phyloP scores from a whole-genome alignment of 2,113 vertebrate genomes.

The Psilopsiagon aymara region DNA sequence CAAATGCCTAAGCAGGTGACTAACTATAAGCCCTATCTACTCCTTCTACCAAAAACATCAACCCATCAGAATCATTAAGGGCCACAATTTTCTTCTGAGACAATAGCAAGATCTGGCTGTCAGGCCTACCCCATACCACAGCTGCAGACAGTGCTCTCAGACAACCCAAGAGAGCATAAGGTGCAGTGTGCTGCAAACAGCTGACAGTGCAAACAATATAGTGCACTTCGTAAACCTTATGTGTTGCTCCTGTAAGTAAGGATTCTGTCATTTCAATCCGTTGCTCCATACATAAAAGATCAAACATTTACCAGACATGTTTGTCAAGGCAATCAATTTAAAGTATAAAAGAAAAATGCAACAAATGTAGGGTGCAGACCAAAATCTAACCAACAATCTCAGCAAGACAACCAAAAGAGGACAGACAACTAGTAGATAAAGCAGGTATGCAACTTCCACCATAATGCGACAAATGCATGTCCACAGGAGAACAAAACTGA shows the following conservation, averaged over 20 bases:
- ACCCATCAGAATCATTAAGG: neutral
- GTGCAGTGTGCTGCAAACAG: neutral
- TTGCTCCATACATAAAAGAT: neutral
- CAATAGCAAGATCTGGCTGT: neutral
- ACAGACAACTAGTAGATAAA: neutral
- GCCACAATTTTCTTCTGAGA: neutral
- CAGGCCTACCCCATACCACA: neutral
- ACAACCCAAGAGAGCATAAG: neutral
- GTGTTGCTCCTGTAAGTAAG: neutral
- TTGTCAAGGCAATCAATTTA: neutral
- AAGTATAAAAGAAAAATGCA: neutral
- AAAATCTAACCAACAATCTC: neutral
- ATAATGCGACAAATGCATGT: neutral
- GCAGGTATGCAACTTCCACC: neutral
- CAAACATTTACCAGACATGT: neutral
- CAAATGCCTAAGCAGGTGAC: constrained; percentile 26
- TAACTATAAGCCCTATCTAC: constrained; percentile 3
- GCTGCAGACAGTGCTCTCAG: neutral
- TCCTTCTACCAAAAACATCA: constrained; percentile 31
- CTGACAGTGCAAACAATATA: rapidly evolving
- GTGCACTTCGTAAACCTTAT: neutral
- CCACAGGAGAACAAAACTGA: neutral
- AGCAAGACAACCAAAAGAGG: neutral
- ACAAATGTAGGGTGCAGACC: neutral
- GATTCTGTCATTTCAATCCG: neutral